These are phyloP conservation scores for Tetranychus cinnabarinus DNA, from an alignment of 1,140 invertebrate species.

Conservation along the genomic window DNA sequence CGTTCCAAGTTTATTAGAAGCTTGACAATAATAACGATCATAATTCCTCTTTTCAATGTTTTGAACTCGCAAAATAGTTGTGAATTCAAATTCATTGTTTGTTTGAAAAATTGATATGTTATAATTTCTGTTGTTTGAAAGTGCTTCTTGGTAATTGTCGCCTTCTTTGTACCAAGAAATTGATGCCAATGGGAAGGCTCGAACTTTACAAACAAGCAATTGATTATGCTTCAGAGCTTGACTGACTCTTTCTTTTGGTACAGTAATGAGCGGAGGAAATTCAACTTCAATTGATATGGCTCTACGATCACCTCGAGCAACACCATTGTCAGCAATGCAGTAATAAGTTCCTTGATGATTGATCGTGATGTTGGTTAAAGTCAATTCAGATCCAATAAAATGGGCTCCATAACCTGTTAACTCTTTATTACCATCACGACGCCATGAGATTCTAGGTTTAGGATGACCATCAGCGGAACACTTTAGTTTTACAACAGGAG, in stretches of 20 bases:
- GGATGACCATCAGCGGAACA: constrained; percentile 51
- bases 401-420: constrained; percentile 43
- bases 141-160: constrained; percentile 22
- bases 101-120: constrained; percentile 68
- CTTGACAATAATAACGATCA: constrained; percentile 59
- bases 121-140: constrained; percentile 68
- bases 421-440: constrained; percentile 73
- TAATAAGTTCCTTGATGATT: constrained; percentile 77
- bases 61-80: constrained; percentile 49
- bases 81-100: constrained; percentile 67
- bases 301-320: constrained; percentile 54
- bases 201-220: constrained; percentile 72
- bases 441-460: constrained; percentile 58
- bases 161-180: constrained; percentile 68
- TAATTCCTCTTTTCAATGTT: constrained; percentile 75
- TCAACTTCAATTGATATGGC: constrained; percentile 75
- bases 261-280: constrained; percentile 48
- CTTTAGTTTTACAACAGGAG: constrained; percentile 44
- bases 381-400: constrained; percentile 45
- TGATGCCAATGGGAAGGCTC: constrained; percentile 72
- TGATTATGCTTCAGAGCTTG: constrained; percentile 75
- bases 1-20: constrained; percentile 58
- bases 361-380: constrained; percentile 33
- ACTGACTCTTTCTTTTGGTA: constrained; percentile 38
- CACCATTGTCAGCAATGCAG: constrained; percentile 75